Evolutionary conservation across 2,888 invertebrate species (phyloP), one percentile per base, ranked within the genome.

Genomic region (Drosophila diplacantha): DNA sequence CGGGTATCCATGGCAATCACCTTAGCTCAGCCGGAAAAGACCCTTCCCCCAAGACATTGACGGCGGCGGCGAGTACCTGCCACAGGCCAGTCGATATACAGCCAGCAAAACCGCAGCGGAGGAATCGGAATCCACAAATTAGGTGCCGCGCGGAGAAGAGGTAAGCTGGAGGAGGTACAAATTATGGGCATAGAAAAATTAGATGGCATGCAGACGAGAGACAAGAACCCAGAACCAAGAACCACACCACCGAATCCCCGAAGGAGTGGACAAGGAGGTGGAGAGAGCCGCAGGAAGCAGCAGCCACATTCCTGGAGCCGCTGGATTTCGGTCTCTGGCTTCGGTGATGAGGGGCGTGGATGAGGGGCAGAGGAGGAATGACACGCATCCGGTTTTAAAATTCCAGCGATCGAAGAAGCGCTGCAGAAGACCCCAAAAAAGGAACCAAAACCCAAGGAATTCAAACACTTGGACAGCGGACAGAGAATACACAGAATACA

Each of bases 111-210:
- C 58, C 43, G 29, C 55, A 52, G 31, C 35, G 18, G 12, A 43
- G 63, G 63, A 61, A 62, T 62, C 63, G 63, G 61, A 61, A 51
- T 61, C 63, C 50, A 61, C 61, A 61, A 51, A 62, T 62, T 61
- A 61, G 43, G 41, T 61, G 44, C 44, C 44, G 41, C 52, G 20
- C 34, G 35, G 41, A 32, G 43, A 37, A 52, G 63, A 61, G 61
- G 61, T 63, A 37, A 51, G 51, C 63, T 43, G 62, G 24, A 3
- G 37, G 38, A 78, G 76, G 69, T 70, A 82, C 70, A 71, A 82
- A 82, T 80, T 74, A 72, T 70, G 72, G 68, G 44, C 74, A 74
- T 82, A 82, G 83, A 82, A 69, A 76, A 74, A 74, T 83, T 75
- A 82, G 74, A 79, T 53, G 47, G 46, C 50, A 49, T 59, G 34